A percentile compares a stretch with the other conserved stretches of the same genome.
These are phyloP conservation scores for Spondyliosoma cantharus DNA, from an alignment of 2,797 vertebrate species.

Conservation along the genomic window DNA sequence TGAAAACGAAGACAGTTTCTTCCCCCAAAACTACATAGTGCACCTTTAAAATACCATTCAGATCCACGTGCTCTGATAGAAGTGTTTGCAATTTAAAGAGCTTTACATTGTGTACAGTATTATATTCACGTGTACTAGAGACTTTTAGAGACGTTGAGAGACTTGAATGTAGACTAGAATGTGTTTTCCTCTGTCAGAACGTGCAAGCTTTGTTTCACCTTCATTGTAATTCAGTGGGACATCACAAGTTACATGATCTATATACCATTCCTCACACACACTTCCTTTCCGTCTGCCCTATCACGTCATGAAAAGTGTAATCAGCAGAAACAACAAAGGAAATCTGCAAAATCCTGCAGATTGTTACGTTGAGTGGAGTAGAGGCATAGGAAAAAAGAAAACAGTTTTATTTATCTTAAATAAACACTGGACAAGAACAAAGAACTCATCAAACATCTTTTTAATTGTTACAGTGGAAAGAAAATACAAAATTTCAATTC, in stretches of 20 bases:
- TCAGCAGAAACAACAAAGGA: not conserved
- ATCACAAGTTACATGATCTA: not conserved
- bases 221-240: not conserved
- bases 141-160: too few species aligned
- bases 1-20: too few species aligned
- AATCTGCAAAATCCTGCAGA: not conserved
- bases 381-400: not conserved
- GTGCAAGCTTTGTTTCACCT: not conserved
- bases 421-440: slow-evolving; percentile 6
- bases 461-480: not conserved
- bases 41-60: not conserved
- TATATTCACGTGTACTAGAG: not conserved
- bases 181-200: not conserved
- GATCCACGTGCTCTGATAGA: not conserved
- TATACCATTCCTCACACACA: not conserved
- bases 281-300: not conserved
- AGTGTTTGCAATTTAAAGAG: not conserved
- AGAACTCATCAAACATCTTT: not conserved
- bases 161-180: too few species aligned
- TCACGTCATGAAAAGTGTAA: not conserved
- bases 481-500: not conserved
- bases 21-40: too few species aligned
- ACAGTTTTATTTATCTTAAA: slow-evolving; percentile 26
- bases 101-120: not conserved
- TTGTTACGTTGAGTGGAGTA: not conserved